These are phyloP conservation scores for Podargus strigoides DNA, from an alignment of 2,797 vertebrate species.

Conservation along the genomic window DNA sequence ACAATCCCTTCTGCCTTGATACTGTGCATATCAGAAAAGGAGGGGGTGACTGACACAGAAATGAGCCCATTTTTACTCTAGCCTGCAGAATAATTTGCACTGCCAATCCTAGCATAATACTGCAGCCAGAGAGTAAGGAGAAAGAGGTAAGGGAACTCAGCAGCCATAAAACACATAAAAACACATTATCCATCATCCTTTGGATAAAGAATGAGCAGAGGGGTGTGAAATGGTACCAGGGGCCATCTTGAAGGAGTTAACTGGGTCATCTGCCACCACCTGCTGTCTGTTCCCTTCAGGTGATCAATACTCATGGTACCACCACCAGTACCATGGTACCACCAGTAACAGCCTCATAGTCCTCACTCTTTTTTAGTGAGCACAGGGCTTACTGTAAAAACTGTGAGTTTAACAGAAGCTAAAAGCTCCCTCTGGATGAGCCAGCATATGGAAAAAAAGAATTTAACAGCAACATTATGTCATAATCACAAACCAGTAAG, in stretches of 20 bases:
- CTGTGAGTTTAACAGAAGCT: neutral
- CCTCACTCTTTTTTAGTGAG: neutral
- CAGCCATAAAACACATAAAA: neutral
- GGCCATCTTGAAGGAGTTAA: neutral
- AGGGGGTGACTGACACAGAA: neutral
- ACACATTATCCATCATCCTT: neutral
- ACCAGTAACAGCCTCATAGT: rapidly evolving
- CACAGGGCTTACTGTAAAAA: neutral
- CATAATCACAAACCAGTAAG: neutral
- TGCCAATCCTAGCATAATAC: neutral
- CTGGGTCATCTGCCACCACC: neutral
- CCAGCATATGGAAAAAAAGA: neutral
- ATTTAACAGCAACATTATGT: neutral
- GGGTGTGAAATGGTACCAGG: neutral
- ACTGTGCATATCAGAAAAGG: neutral
- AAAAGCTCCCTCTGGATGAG: neutral
- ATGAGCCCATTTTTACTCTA: neutral
- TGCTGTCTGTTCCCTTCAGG: neutral
- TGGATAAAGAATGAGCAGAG: neutral
- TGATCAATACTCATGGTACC: too few relatives aligned
- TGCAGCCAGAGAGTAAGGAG: neutral
- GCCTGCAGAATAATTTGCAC: neutral
- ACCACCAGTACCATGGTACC: too few relatives aligned
- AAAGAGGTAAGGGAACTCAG: neutral
- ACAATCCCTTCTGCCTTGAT: neutral